Base-by-base conservation (phyloP, 2,113 vertebrate genomes). In the Pholis gunnellus region DNA sequence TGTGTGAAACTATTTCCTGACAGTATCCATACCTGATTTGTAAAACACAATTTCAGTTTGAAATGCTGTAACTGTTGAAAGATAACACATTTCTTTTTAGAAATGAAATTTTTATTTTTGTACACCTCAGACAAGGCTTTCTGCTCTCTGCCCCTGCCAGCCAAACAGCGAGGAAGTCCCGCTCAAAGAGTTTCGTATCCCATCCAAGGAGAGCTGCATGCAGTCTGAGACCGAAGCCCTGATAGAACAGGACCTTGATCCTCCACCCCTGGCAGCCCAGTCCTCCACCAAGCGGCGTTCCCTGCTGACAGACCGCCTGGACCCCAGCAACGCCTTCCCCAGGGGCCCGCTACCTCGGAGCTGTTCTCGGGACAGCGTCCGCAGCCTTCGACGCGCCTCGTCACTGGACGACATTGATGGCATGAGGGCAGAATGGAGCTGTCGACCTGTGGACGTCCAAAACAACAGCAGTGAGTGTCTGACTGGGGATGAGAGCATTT, bases 401-500 rank as follows among this genome's bases (percentile, higher is more conserved):
- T 97, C 97, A 6, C 93, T 97, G 88, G 95, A 96, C 7, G 96
- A 97, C 93, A 96, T 97, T 25, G 96, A 97, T 34, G 92, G 95
- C 76, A 95, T 96, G 91, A 95, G 94, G 89, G 95, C 93, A 29
- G 95, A 96, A 31, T 96, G 96, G 95, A 94, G 86, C 87, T 91
- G 89, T 86, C 95, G 92, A 75, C 86, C 94, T n/a, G 95, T 94
- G 91, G 93, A 96, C 85, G 40, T 92, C 63, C 93, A 88, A 75
- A 83, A 85, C 79, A 88, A 93, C 91, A 95, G 92, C 95, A 96
- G 96, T 96, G 93, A 92, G 76, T 92, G 42, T 83, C 71, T 63
- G 22, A 11, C 3, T 13, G 11, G 9, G 27, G 14, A 22, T 59
- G n/a, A 1, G 1, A 73, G 25, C 6, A 15, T 65, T 0, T 75